Conservation (phyloP, 2,113 vertebrate genomes). For the Odocoileus virginianus region DNA sequence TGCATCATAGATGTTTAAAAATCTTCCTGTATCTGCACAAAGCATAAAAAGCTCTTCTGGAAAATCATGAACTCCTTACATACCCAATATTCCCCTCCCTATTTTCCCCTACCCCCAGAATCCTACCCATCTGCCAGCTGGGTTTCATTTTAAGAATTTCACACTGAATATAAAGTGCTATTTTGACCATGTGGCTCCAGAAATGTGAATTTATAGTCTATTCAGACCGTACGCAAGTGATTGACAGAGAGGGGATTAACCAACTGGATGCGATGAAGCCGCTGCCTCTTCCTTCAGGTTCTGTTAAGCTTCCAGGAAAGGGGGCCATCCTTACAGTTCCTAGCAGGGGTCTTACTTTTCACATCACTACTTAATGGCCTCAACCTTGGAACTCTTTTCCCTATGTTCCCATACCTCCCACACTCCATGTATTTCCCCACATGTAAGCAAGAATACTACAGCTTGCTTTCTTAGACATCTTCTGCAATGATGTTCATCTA, state of each 20-base stretch:
- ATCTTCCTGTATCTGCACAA: conserved; percentile 38
- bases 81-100: conserved; percentile 38
- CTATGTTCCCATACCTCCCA: background rate
- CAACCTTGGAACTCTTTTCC: background rate
- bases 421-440: background rate
- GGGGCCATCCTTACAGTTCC: background rate
- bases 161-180: conserved; percentile 76
- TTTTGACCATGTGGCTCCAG: conserved; percentile 76
- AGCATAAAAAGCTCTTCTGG: conserved; percentile 48
- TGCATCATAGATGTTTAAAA: conserved; percentile 51
- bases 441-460: background rate
- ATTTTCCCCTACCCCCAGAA: background rate
- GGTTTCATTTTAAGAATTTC: conserved; percentile 78
- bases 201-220: conserved; percentile 72
- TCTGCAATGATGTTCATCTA: background rate
- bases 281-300: conserved; percentile 16
- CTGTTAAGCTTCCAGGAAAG: background rate
- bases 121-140: conserved; percentile 68
- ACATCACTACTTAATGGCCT: background rate
- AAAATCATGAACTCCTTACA: conserved; percentile 40
- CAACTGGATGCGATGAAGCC: conserved; percentile 7
- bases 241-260: conserved; percentile 63
- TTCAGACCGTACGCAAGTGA: conserved; percentile 60
- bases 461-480: background rate
- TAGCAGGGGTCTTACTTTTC: background rate